Evolutionary conservation across 2,888 invertebrate genomes (phyloP).

Genomic region (Drosophila recens): DNA sequence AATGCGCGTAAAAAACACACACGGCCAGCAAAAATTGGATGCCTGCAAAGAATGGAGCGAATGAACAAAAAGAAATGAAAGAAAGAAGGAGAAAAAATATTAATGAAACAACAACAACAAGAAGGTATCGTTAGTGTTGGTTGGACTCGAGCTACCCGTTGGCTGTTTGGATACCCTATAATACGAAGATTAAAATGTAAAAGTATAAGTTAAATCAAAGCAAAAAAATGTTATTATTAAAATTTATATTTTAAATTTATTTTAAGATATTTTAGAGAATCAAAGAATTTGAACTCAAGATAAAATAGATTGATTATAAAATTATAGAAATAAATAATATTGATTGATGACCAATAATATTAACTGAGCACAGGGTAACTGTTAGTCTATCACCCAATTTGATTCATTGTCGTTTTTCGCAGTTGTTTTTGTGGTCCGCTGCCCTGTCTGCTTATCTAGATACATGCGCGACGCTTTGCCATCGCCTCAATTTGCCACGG

Average conservation of each 20-base stretch:
- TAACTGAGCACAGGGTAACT: slow-evolving; percentile 30
- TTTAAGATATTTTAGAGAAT: neutral
- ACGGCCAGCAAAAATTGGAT: slow-evolving; percentile 59
- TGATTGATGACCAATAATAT: neutral
- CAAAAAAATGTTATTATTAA: neutral
- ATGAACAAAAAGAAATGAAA: slow-evolving; percentile 26
- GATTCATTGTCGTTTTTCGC: slow-evolving; percentile 11
- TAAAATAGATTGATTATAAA: neutral
- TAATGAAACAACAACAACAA: slow-evolving; percentile 63
- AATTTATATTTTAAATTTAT: neutral
- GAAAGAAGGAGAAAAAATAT: slow-evolving; percentile 43
- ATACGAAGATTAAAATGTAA: rapidly evolving
- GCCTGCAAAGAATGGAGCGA: slow-evolving; percentile 37
- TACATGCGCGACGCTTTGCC: slow-evolving; percentile 57
- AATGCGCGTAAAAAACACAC: slow-evolving; percentile 75
- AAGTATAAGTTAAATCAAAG: neutral
- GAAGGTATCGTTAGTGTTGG: slow-evolving; percentile 37
- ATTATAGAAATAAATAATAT: neutral
- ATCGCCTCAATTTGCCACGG: slow-evolving; percentile 24
- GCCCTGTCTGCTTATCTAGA: slow-evolving; percentile 69
- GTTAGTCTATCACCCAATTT: neutral
- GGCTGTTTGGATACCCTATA: slow-evolving; percentile 39
- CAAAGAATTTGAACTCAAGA: neutral
- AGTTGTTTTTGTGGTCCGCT: slow-evolving; percentile 53
- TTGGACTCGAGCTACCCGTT: slow-evolving; percentile 40